Evolutionary conservation across 1,140 invertebrate genomes (phyloP), one percentile per base, ranked within the genome.

Genomic region (Drosophila bipectinata): DNA sequence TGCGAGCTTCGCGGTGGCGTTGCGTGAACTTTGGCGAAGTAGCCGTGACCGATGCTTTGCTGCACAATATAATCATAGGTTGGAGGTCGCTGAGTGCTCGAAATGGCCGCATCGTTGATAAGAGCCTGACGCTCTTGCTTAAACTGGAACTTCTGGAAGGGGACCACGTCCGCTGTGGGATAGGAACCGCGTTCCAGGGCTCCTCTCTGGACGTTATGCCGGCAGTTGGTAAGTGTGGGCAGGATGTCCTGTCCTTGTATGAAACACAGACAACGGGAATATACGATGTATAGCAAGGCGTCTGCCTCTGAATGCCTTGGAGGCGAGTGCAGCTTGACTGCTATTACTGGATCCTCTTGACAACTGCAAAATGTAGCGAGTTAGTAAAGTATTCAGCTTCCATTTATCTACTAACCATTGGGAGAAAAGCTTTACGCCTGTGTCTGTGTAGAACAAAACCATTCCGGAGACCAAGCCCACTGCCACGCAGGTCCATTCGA

Each of bases 401-500:
- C 7, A 4, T 14, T 26, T 2, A 0, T 3, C 37, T 4, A 44
- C 63, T 51, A 67, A 83, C 88, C 96, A 94, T 91, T 99, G 97
- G 41, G 95, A 95, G 12, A 98, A 92, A 30, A 99, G 92, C 39
- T 97, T 92, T 72, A 95, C 94, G 32, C 97, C 97, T 80, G 94
- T 95, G 93, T 98, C 98, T 8, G 97, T 97, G 90, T 98, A 99
- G 92, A 99, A 97, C 69, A 95, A 93, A 32, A 99, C 93, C 93
- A 94, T 95, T 30, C 98, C 98, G 67, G 96, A 95, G 73, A 94
- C 94, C 79, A 98, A 97, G 18, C 98, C 98, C 62, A 98, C 94
- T 67, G 96, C 94, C 68, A 99, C 94, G 92, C 97, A 98, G 10
- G 97, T 98, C 98, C 98, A 99, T 91, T 99, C 98, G n/a, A 94